Conservation (phyloP, 2,113 vertebrate genomes). For the Trogon melanurus region DNA sequence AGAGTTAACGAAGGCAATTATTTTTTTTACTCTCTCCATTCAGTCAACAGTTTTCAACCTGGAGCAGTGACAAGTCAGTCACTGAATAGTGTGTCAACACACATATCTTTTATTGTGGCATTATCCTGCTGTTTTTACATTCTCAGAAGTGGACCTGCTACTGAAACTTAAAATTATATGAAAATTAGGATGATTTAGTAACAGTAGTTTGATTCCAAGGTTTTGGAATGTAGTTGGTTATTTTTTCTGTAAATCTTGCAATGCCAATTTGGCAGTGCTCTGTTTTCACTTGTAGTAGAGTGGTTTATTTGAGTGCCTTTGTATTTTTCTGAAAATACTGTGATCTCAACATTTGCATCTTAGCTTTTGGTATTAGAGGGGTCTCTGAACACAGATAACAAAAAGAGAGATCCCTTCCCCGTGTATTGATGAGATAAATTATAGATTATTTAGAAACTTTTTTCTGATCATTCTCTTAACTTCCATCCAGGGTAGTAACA, state of each 20-base stretch:
- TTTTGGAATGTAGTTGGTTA: background rate
- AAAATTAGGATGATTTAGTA: conserved; percentile 45
- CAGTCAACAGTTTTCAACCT: conserved; percentile 36
- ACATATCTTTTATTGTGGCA: conserved; percentile 50
- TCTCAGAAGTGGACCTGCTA: conserved; percentile 49
- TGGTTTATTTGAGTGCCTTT: background rate
- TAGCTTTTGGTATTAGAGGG: background rate
- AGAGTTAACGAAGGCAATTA: conserved; percentile 46
- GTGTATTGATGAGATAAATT: background rate
- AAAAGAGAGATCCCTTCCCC: background rate
- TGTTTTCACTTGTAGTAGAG: background rate
- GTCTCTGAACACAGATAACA: conserved; percentile 6
- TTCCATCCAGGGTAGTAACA: background rate
- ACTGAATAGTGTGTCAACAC: conserved; percentile 57
- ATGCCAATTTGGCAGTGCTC: background rate
- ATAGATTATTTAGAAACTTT: conserved; percentile 5
- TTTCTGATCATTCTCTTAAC: background rate
- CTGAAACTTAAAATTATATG: conserved; percentile 20
- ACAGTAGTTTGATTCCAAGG: conserved; percentile 15
- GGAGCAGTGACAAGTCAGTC: conserved; percentile 48
- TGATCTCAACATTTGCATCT: background rate
- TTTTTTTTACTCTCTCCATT: background rate
- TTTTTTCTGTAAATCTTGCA: background rate
- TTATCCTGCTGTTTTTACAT: conserved; percentile 42
- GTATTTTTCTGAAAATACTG: background rate